A percentile compares a stretch with the other conserved stretches of the same genome.
These are phyloP conservation scores for Agapostemon virescens DNA, from an alignment of 2,888 invertebrate genomes.

Conservation along the genomic window DNA sequence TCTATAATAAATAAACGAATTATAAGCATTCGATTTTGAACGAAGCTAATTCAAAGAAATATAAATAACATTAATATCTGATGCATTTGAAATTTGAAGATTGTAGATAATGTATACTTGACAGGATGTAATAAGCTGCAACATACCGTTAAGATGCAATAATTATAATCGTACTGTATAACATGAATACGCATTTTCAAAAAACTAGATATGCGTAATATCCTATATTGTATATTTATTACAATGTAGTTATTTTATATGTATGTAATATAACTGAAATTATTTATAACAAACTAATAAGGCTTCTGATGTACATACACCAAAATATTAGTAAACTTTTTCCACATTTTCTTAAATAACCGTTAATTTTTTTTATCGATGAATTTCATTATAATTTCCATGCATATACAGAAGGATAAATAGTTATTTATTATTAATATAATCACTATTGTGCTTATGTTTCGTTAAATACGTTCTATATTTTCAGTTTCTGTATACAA, in stretches of 20 bases:
- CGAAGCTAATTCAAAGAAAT: constrained; percentile 23
- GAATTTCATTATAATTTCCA: background rate
- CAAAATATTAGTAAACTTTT: constrained; percentile 34
- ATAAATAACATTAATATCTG: constrained; percentile 27
- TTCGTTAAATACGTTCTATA: constrained; percentile 19
- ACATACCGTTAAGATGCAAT: constrained; percentile 54
- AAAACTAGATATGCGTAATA: constrained; percentile 50
- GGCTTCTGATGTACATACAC: constrained; percentile 52
- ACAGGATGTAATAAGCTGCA: constrained; percentile 45
- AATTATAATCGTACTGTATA: constrained; percentile 55
- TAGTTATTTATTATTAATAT: constrained; percentile 8
- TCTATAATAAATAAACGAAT: constrained; percentile 33
- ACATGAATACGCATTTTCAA: constrained; percentile 50
- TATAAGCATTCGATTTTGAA: constrained; percentile 29
- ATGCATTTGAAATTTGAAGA: constrained; percentile 27
- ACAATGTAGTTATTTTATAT: constrained; percentile 62
- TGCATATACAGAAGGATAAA: background rate
- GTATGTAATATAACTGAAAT: constrained; percentile 61
- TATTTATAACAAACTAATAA: constrained; percentile 59
- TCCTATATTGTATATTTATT: constrained; percentile 62
- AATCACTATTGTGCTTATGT: background rate
- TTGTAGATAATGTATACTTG: constrained; percentile 60
- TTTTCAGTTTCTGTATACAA: constrained; percentile 21
- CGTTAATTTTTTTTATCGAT: constrained; percentile 13
- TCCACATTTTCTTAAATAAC: constrained; percentile 19